phyloP scores from a whole-genome alignment of 2,888 invertebrate genomes.

The Drosophila cognata region DNA sequence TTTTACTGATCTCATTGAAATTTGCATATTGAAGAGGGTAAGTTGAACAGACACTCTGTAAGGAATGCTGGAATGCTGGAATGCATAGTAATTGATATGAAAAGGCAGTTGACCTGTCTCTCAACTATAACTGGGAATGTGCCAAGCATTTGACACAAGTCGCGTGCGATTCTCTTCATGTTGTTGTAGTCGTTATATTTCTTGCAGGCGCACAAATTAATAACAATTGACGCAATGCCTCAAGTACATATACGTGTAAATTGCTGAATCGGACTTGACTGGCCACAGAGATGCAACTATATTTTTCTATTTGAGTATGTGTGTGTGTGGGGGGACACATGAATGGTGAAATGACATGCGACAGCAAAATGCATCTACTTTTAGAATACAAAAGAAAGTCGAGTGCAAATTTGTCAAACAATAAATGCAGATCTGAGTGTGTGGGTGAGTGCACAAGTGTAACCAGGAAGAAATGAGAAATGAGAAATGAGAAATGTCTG shows the following conservation, averaged over 20 bases:
- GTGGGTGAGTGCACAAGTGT: slow-evolving; percentile 29
- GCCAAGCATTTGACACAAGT: slow-evolving; percentile 51
- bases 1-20: neutral
- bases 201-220: slow-evolving; percentile 65
- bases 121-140: slow-evolving; percentile 20
- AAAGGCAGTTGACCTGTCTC: slow-evolving; percentile 48
- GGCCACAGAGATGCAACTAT: slow-evolving; percentile 37
- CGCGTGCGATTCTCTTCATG: slow-evolving; percentile 55
- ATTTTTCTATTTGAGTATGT: neutral
- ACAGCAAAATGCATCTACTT: slow-evolving; percentile 26
- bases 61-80: slow-evolving; percentile 6
- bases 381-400: slow-evolving; percentile 54
- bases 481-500: slow-evolving; percentile 1
- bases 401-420: slow-evolving; percentile 64
- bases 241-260: slow-evolving; percentile 34
- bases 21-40: slow-evolving; percentile 16
- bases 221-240: slow-evolving; percentile 73
- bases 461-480: slow-evolving; percentile 66
- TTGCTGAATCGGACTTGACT: slow-evolving; percentile 29
- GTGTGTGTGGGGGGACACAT: neutral
- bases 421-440: slow-evolving; percentile 38
- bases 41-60: neutral
- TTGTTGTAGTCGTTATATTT: slow-evolving; percentile 43
- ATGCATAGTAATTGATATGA: slow-evolving; percentile 25
- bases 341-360: slow-evolving; percentile 46